Evolutionary conservation across 2,113 vertebrate species (phyloP).

Genomic region (Callipepla californica): DNA sequence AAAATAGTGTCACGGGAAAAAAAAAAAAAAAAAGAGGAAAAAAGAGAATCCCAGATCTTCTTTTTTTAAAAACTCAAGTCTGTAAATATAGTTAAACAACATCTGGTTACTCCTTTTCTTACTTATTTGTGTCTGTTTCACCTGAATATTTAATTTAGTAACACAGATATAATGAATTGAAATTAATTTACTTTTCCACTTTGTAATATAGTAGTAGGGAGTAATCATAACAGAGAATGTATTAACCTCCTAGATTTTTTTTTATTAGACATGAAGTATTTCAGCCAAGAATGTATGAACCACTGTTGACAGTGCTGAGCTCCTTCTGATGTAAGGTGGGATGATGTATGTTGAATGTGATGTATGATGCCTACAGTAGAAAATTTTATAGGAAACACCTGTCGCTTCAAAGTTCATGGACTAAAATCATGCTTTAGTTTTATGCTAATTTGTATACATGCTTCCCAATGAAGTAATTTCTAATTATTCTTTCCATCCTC

Average conservation of each 20-base stretch:
- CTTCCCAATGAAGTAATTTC: neutral
- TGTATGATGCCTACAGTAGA: neutral
- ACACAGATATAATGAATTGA: neutral
- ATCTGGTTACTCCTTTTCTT: slow-evolving; percentile 8
- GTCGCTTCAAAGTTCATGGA: neutral
- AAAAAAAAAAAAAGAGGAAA: neutral
- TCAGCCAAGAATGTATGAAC: neutral
- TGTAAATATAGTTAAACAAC: slow-evolving; percentile 47
- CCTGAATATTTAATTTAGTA: neutral
- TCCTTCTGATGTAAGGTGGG: neutral
- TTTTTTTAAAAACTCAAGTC: slow-evolving; percentile 13
- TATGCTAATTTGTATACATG: neutral
- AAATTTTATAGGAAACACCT: neutral
- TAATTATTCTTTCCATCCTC: neutral
- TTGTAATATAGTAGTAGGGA: neutral
- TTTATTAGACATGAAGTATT: neutral
- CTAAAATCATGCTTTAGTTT: neutral
- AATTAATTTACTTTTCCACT: neutral
- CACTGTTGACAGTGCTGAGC: neutral
- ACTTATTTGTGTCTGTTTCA: neutral
- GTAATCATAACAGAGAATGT: neutral
- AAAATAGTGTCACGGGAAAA: neutral
- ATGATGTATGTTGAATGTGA: neutral
- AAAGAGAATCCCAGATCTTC: neutral
- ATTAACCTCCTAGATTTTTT: neutral